Percentiles rank a stretch among this genome's conserved stretches.
phyloP scores from a whole-genome alignment of 2,888 invertebrate species.

The Lepidonotus clava region DNA sequence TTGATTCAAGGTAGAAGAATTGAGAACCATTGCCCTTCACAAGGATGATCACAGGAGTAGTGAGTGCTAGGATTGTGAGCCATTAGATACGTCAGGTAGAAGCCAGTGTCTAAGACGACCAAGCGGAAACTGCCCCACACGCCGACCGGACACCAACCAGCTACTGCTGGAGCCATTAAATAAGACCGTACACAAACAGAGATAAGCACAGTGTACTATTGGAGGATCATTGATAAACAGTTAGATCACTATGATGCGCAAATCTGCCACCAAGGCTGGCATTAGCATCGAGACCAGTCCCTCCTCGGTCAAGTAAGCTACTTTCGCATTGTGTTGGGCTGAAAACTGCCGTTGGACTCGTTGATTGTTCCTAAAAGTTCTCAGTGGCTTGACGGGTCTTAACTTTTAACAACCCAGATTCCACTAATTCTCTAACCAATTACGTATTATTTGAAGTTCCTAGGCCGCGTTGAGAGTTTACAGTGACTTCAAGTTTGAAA shows the following conservation, averaged over 20 bases:
- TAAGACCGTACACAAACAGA: background rate
- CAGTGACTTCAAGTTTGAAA: too few relatives aligned
- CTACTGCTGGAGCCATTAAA: background rate
- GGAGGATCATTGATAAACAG: background rate
- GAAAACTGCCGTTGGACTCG: too few relatives aligned
- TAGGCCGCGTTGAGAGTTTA: too few relatives aligned
- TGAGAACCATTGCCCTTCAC: too few relatives aligned
- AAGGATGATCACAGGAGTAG: background rate
- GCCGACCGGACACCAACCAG: background rate
- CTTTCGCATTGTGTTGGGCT: too few relatives aligned
- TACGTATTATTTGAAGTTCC: too few relatives aligned
- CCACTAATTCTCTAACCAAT: too few relatives aligned
- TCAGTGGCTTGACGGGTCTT: background rate
- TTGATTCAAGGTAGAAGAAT: too few relatives aligned
- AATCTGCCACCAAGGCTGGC: background rate
- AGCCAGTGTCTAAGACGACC: background rate
- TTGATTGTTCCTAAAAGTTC: background rate
- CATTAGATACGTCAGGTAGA: constrained; percentile 5
- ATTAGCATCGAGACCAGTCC: constrained; percentile 44
- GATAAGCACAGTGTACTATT: background rate
- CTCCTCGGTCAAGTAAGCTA: constrained; percentile 28
- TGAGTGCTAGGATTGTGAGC: background rate
- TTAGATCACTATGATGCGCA: background rate
- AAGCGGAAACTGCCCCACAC: background rate
- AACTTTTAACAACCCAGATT: too few relatives aligned